These are phyloP conservation scores for Bathynomus jamesi DNA, from an alignment of 1,140 invertebrate species.

Conservation along the genomic window DNA sequence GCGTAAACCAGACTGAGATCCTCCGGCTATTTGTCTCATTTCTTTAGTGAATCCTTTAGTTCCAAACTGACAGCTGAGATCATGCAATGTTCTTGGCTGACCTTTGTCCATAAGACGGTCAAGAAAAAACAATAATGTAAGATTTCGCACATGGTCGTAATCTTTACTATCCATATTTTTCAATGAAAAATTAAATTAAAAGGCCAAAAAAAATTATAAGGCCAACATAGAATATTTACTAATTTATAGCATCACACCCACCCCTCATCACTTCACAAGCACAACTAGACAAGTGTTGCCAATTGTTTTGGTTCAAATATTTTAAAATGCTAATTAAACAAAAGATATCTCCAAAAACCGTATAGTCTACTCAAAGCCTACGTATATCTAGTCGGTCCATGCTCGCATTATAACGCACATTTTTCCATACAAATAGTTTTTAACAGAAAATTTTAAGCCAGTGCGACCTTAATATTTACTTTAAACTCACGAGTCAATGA, in stretches of 20 bases:
- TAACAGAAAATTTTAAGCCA: too few relatives aligned
- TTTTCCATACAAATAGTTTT: too few relatives aligned
- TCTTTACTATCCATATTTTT: constrained; percentile 75
- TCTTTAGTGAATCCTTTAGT: constrained; percentile 93
- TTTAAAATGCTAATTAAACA: neutral
- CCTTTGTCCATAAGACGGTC: constrained; percentile 89
- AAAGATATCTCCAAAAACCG: too few relatives aligned
- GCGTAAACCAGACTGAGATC: constrained; percentile 84
- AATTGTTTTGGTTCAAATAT: constrained; percentile 5
- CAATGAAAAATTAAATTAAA: constrained; percentile 20
- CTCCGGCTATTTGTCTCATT: constrained; percentile 71
- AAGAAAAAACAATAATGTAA: constrained; percentile 91
- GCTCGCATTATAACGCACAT: too few relatives aligned
- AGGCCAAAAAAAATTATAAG: constrained; percentile 5
- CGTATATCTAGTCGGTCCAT: too few relatives aligned
- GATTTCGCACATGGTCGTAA: constrained; percentile 85
- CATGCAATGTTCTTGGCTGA: constrained; percentile 79
- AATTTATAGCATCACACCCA: constrained; percentile 13
- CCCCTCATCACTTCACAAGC: constrained; percentile 12
- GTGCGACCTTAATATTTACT: too few relatives aligned
- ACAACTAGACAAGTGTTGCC: constrained; percentile 20
- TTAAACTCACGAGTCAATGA: too few relatives aligned
- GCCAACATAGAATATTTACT: constrained; percentile 9
- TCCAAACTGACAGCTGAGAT: constrained; percentile 92
- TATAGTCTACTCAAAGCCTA: too few relatives aligned